Base-by-base conservation (phyloP, 2,888 invertebrate genomes). In the Troides aeacus region DNA sequence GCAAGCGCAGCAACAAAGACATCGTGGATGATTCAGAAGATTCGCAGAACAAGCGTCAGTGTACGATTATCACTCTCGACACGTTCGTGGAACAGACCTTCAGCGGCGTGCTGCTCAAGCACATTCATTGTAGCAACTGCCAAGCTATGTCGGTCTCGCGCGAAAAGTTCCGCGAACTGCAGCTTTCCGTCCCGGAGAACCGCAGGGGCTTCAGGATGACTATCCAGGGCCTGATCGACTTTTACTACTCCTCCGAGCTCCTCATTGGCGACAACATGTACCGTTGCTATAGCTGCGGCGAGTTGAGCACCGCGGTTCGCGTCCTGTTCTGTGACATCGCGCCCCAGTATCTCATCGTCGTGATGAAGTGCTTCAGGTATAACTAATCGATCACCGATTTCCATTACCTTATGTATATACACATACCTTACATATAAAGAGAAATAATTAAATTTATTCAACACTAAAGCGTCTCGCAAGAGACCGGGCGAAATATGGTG, bases 251-350 rank as follows among this genome's bases (percentile, higher is more conserved):
- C 24, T 95, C 96, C 1, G 97, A 98, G 82, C 94, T 94, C 68
- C 86, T 98, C 50, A 94, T 94, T 1, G 97, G 96, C 0, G 97
- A 97, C 66, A 97, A 98, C 82, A 95, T 85, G 59, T 98, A 97
- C 84, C 94, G 94, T 74, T 98, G 97, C 89, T 95, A 95, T 72
- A 94, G 94, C 65, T 98, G 97, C 82, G 94, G 94, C 65, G 93
- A 93, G 18, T 88, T 97, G 18, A 95, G 96, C 58, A 97, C 97
- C 79, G 97, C 97, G 0, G 96, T 96, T 81, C 78, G 88, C 30
- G 86, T 85, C 68, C 89, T 90, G 0, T 73, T 87, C 1, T 94
- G 97, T 12, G 94, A 96, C 17, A 94, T 95, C 66, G 94, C 96
- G 6, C 97, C 97, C 0, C 94, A 95, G 61, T 95, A 96, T 84